Evolutionary conservation across 2,888 invertebrate species (phyloP), one percentile per base, ranked within the genome.

Genomic region (Phengaris arion): DNA sequence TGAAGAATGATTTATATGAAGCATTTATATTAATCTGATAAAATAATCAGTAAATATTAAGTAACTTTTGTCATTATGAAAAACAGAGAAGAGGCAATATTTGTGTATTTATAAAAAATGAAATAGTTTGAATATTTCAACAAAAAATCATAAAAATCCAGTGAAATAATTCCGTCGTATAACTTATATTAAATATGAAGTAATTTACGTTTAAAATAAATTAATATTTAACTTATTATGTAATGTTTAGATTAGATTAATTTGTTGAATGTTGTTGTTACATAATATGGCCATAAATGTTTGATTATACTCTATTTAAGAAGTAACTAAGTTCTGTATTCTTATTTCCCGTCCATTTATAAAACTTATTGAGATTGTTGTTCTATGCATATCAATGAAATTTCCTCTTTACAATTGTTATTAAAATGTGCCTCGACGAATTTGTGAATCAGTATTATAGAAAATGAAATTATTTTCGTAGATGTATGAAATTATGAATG

Each of bases 361-460:
- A 10, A 70, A 48, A 70, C 52, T 70, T 70, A 52, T 22, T 35
- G 48, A 52, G 22, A 9, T 72, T 72, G 72, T 54, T 72, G 48
- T 69, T 70, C 15, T 70, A 64, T 64, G 35, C 54, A 51, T 72
- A 69, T 69, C 48, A 52, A 45, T 72, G 35, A 72, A 54, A 15
- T 70, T 15, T 64, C 45, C 64, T 55, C 55, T 72, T 72, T 72
- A 72, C 72, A 72, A 72, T 54, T 72, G 72, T 72, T 72, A 54
- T 72, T 13, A 13, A 72, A 72, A 72, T 72, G 81, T 80, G 80
- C 81, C 79, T 81, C 68, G 76, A 76, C 77, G 79, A 79, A 79
- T 78, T 79, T 79, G 75, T 74, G 74, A 81, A 81, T 83, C 84
- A 85, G 84, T 85, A 84, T 85, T 85, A 84, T 75, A 35, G 45